Base-by-base conservation (phyloP, 2,797 vertebrate species). In the Simalia tracyae region DNA sequence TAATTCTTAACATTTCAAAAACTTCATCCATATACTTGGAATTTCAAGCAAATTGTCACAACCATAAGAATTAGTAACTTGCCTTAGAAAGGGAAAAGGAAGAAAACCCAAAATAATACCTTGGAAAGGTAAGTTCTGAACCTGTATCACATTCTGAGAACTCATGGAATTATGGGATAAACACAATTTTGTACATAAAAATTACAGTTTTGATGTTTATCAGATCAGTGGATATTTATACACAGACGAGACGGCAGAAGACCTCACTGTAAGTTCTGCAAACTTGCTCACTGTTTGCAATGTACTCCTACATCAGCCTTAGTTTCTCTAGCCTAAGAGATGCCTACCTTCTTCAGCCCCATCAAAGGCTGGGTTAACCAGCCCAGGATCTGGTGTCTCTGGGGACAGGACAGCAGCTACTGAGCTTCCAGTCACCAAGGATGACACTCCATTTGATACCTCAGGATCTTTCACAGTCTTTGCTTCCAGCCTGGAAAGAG, bases 321-420 rank as follows among this genome's bases (percentile, higher is more conserved):
- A 19, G 26, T 60, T 85, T 86, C 54, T 60, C 54, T 36, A 31
- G 17, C 2, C 5, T 31, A 68, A 81, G 42, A 93, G 90, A 90
- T 26, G 90, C 97, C 95, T 97, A 99, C 98, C 99, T 85, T 99
- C 98, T 93, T 99, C 98, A 85, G 97, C 97, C 97, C 98, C 99
- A 95, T 99, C 99, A 94, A 98, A 99, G 81, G 98, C 98, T 90
- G 98, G 98, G 95, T 99, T 99, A 86, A 99, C 98, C 92, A 99
- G 95, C 1, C 98, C 98, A 2, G 99, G 98, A 91, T 99, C 98
- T 0, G 98, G 97, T 87, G 97, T 97, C 76, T 98, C 98, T 5
- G 95, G 97, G 19, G 96, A 96, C 5, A 96, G 95, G 68, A 95
- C 95, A 14, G 96, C 95, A 63, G 96, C 96, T 87, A 93, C 90